Evolutionary conservation across 2,113 vertebrate genomes (phyloP).

Genomic region (Pionites leucogaster): DNA sequence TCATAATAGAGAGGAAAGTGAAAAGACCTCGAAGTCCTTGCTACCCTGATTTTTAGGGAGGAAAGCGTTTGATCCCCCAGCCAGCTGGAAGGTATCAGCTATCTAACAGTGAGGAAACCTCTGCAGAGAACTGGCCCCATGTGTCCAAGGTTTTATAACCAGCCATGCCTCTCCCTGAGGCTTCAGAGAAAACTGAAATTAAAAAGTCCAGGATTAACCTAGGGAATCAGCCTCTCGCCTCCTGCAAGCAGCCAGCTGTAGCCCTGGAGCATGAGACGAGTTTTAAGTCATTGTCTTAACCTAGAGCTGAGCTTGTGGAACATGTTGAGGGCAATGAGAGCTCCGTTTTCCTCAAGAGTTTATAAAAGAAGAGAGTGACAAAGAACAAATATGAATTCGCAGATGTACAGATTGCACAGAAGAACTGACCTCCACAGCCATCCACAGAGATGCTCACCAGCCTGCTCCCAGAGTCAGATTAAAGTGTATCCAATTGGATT

Average conservation of each 20-base stretch:
- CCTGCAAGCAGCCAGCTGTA: constrained; percentile 6
- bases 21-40: not conserved
- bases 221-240: not conserved
- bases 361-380: not conserved
- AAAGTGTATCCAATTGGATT: constrained; percentile 44
- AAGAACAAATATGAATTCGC: constrained; percentile 8
- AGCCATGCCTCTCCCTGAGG: not conserved
- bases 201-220: not conserved
- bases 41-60: not conserved
- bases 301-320: not conserved
- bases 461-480: constrained; percentile 17
- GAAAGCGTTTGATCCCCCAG: not conserved
- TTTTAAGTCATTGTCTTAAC: not conserved
- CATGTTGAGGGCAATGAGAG: not conserved
- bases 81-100: not conserved
- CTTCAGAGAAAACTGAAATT: constrained; percentile 2
- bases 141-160: not conserved
- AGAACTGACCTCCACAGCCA: not conserved
- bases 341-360: not conserved
- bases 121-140: not conserved
- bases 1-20: not conserved
- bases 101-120: not conserved
- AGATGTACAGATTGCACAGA: not conserved
- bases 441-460: not conserved
- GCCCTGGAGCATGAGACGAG: not conserved